Evolutionary conservation across 2,888 invertebrate species (phyloP), one percentile per base, ranked within the genome.

Genomic region (Branchipolynoe longqiensis): DNA sequence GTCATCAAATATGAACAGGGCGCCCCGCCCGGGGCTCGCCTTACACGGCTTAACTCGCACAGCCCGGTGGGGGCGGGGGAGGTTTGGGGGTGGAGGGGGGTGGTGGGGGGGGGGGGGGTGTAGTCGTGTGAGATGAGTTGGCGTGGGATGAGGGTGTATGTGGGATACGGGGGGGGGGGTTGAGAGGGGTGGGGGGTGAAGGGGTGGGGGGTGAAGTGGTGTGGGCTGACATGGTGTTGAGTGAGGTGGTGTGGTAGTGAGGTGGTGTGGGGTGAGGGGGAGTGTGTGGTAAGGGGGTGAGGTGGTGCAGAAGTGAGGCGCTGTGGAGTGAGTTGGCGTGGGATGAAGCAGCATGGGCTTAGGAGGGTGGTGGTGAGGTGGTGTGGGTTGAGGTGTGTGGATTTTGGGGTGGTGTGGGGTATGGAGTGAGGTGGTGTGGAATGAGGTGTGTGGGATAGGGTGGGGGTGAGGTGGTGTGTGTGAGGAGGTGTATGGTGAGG

Each of bases 1-100:
- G n/a, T 69, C 69, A 69, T 69, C 69, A 69, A 69, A 69, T 69
- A 69, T 69, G 69, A 25, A 69, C 33, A 69, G 38, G n/a, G 22
- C 38, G 38, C 18, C 69, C 18, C 38, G 69, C 25, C 38, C n/a
- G 14, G 69, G 69, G 33, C 22, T 69, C 69, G 36, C 14, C 14
- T 69, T 69, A 69, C 69, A 33, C 69, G 69, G 3, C 18, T 38
- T 4, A 12, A 48, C 48, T 48, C 8, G 8, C 48, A 48, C 8
- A 18, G 18, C 48, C 48, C 18, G 48, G 8, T 8, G 48, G 8
- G 8, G 48, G 48, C 8, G 48, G 18, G n/a, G n/a, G n/a, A n/a
- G n/a, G n/a, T n/a, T n/a, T n/a, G n/a, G n/a, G n/a, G n/a, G n/a
- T n/a, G n/a, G n/a, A n/a, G n/a, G n/a, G n/a, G n/a, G n/a, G n/a